These are phyloP conservation scores for Proteles cristata DNA, from an alignment of 2,113 vertebrate species.

Conservation along the genomic window DNA sequence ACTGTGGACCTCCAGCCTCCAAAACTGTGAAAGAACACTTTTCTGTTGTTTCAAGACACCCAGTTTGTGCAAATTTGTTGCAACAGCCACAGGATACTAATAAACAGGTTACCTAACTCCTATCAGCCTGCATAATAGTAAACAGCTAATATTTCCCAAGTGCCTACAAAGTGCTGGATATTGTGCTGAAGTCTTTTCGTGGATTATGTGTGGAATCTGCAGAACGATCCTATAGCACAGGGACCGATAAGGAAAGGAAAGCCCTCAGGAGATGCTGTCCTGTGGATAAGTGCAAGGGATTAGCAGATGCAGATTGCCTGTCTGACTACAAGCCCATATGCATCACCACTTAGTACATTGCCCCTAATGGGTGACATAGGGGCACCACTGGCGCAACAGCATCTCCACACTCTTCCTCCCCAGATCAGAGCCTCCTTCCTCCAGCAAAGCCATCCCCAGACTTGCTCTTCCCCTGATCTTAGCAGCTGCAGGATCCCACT, in stretches of 20 bases:
- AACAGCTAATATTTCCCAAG: neutral
- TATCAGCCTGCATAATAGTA: neutral
- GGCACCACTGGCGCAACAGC: too few species aligned
- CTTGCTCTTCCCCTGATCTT: neutral
- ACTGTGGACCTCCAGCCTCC: neutral
- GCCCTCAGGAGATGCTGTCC: neutral
- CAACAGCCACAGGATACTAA: neutral
- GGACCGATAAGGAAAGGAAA: neutral
- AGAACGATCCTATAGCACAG: neutral
- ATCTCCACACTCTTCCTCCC: neutral
- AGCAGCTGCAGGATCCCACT: neutral
- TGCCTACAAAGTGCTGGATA: neutral
- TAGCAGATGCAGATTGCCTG: neutral
- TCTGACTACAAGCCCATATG: neutral
- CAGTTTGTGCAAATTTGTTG: neutral
- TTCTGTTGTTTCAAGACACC: neutral
- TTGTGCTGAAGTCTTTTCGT: neutral
- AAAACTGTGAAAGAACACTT: neutral
- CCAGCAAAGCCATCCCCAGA: neutral
- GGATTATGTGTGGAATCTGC: neutral
- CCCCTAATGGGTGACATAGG: neutral
- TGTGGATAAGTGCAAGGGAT: neutral
- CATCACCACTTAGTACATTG: neutral
- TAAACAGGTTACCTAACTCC: neutral
- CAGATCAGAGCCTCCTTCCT: neutral